Conservation (phyloP, 1,140 invertebrate species). For the Parapsyche elsis region DNA sequence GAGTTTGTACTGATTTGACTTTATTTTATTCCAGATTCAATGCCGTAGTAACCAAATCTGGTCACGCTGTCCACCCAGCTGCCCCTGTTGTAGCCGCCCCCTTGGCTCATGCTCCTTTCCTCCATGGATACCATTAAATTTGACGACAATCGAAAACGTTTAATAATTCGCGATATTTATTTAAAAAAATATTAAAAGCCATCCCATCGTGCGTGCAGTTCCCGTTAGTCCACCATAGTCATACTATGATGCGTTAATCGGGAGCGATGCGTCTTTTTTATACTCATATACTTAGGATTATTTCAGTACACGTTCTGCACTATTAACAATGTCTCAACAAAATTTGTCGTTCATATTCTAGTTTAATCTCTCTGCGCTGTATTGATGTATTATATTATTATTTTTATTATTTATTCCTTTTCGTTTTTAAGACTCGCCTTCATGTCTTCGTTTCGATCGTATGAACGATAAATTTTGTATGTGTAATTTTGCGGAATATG, state of each 20-base stretch:
- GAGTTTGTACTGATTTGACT: neutral
- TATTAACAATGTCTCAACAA: neutral
- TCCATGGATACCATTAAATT: slow-evolving; percentile 63
- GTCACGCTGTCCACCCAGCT: slow-evolving; percentile 60
- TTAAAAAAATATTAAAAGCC: neutral
- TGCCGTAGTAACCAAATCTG: slow-evolving; percentile 73
- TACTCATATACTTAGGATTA: neutral
- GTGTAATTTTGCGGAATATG: slow-evolving; percentile 15
- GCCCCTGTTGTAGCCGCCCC: slow-evolving; percentile 50
- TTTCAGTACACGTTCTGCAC: neutral
- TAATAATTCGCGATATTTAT: slow-evolving; percentile 30
- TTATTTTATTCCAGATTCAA: slow-evolving; percentile 67
- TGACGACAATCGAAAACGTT: slow-evolving; percentile 18
- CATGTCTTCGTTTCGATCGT: neutral
- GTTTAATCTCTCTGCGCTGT: neutral
- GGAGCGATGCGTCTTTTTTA: neutral
- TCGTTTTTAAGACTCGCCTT: neutral
- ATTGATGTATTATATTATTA: neutral
- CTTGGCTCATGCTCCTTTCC: slow-evolving; percentile 64
- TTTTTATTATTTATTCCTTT: neutral
- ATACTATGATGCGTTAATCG: neutral
- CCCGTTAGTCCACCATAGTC: neutral
- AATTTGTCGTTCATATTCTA: slow-evolving; percentile 11
- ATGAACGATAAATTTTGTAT: slow-evolving; percentile 12
- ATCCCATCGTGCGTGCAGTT: slow-evolving; percentile 29